Percentiles rank a stretch among this genome's conserved stretches.
Conservation (phyloP, 2,797 vertebrate species). For the Liparis tanakae region DNA sequence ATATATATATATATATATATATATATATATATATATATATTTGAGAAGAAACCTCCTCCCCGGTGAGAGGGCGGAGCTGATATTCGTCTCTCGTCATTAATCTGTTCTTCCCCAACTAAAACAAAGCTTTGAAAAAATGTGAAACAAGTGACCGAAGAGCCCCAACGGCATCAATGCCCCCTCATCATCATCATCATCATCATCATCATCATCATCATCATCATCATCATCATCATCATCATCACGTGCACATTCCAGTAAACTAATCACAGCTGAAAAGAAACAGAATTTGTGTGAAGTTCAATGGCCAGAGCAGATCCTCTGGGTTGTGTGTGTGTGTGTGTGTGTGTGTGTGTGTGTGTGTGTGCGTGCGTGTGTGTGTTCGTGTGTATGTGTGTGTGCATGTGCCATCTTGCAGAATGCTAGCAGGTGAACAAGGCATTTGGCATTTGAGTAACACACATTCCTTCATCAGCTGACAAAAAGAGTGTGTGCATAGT, state of each 20-base stretch:
- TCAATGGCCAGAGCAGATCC: constrained; percentile 21
- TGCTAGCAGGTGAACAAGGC: constrained; percentile 69
- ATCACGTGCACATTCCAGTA: background rate
- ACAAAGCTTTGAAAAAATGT: background rate
- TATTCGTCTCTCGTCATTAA: constrained; percentile 3
- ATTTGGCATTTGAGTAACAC: constrained; percentile 68
- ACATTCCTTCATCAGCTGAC: constrained; percentile 76
- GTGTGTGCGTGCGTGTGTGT: background rate
- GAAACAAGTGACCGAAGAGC: background rate
- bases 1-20: no score
- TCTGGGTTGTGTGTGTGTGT: constrained; percentile 6
- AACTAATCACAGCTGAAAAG: background rate
- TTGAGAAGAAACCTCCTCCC: background rate
- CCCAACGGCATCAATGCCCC: background rate
- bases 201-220: background rate
- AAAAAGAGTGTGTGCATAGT: constrained; percentile 42
- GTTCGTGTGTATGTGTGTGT: background rate
- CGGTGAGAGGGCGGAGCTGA: background rate
- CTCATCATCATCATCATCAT: background rate
- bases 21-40: background rate
- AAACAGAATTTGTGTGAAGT: constrained; percentile 17
- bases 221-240: background rate
- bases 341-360: background rate
- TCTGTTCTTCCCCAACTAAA: background rate
- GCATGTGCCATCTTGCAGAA: constrained; percentile 17